Base-by-base conservation (phyloP, 2,113 vertebrate species). In the Cebidichthys violaceus region DNA sequence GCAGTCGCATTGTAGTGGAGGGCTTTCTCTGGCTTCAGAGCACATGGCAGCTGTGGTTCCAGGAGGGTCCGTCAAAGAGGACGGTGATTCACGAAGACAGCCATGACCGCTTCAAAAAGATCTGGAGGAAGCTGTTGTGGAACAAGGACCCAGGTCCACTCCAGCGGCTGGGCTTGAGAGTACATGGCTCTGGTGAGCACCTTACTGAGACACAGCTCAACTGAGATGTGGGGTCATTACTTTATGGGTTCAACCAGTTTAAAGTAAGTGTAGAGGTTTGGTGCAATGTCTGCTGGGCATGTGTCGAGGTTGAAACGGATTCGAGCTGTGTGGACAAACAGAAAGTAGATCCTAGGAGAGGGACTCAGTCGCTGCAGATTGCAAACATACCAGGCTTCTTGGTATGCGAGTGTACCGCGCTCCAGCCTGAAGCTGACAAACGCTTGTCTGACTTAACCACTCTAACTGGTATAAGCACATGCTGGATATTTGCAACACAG, bases 41-140 rank as follows among this genome's bases (percentile, higher is more conserved):
- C 18, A 57, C 31, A 71, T 22, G 31, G 22, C 27, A 55, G 65
- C 76, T 24, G 10, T n/a, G 20, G 41, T 29, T 17, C 60, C n/a
- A 37, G 61, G 27, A 45, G 24, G 22, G 0, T 70, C 61, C 71
- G 50, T 70, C 50, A 33, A 2, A 52, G 64, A 59, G 33, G 54
- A 81, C 5, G 39, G 57, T 64, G 55, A 84, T 75, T 84, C 64
- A 74, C 62, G 60, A 29, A 33, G 79, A 70, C 79, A 45, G 2
- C 62, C 84, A n/a, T 0, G 3, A 60, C 65, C 20, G 59, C 13
- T 59, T 66, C 6, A 4, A 70, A 70, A 70, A 27, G 59, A 59
- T 75, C 11, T 52, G 65, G 59, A n/a, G 45, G 47, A 47, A 55
- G 45, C n/a, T 54, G 27, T 57, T 22, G 35, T 35, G 50, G 33